phyloP scores from a whole-genome alignment of 2,797 vertebrate species.

The Molossus alvarezi region DNA sequence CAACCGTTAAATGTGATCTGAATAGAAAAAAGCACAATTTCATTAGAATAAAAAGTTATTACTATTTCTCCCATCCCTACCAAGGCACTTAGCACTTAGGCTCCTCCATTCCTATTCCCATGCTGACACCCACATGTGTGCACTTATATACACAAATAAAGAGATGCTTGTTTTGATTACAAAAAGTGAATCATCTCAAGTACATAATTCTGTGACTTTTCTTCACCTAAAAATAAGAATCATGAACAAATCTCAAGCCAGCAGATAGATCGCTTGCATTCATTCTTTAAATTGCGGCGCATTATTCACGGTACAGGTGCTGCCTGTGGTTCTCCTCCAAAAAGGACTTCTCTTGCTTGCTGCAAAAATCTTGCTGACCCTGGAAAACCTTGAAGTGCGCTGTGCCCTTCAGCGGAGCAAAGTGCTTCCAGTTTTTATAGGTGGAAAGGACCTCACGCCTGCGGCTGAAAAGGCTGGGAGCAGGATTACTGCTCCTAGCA shows the following conservation, averaged over 20 bases:
- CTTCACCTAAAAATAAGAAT: conserved; percentile 46
- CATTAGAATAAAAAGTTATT: conserved; percentile 28
- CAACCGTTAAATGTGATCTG: not conserved
- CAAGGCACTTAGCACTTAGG: not conserved
- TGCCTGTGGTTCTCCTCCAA: not conserved
- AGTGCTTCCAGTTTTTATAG: not conserved
- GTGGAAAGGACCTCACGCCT: conserved; percentile 5
- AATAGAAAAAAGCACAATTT: conserved; percentile 3
- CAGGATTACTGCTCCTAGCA: not conserved
- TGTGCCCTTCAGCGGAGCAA: not conserved
- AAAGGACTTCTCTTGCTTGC: not conserved
- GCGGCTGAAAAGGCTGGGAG: not conserved
- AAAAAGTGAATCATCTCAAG: conserved; percentile 6
- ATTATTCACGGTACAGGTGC: not conserved
- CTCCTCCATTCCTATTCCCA: not conserved
- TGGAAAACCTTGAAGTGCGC: not conserved
- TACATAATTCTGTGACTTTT: not conserved
- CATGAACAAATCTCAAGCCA: conserved; percentile 36
- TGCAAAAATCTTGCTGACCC: not conserved
- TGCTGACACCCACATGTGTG: not conserved
- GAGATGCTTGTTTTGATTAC: not conserved
- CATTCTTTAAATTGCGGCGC: conserved; percentile 16
- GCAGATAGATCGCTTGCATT: not conserved
- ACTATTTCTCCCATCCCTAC: not conserved
- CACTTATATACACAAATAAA: conserved; percentile 15